These are phyloP conservation scores for Hephaestus fuliginosus DNA, from an alignment of 2,797 vertebrate species.

Conservation along the genomic window DNA sequence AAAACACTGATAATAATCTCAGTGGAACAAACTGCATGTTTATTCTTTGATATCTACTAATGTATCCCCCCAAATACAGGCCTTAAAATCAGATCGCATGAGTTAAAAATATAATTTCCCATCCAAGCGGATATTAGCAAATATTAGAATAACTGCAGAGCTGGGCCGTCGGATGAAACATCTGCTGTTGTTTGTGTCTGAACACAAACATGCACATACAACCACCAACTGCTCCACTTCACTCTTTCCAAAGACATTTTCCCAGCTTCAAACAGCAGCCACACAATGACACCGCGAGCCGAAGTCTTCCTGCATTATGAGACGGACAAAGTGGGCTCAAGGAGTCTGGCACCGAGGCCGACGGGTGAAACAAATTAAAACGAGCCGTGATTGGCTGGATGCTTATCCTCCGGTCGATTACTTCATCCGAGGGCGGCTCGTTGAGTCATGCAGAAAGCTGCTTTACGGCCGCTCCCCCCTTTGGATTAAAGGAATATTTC, in stretches of 20 bases:
- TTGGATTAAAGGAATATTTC: slow-evolving; percentile 83
- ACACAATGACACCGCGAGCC: slow-evolving; percentile 22
- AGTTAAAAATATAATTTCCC: background rate
- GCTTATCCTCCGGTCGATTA: slow-evolving; percentile 61
- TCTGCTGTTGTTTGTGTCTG: slow-evolving; percentile 38
- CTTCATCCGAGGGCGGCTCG: slow-evolving; percentile 51
- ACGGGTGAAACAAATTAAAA: slow-evolving; percentile 62
- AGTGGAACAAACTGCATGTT: background rate
- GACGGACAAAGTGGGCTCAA: slow-evolving; percentile 18
- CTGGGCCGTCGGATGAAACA: slow-evolving; percentile 8
- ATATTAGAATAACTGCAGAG: background rate
- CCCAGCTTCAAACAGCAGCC: background rate
- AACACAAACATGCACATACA: slow-evolving; percentile 13
- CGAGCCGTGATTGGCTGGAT: slow-evolving; percentile 57
- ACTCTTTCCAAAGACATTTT: slow-evolving; percentile 6
- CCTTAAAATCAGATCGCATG: background rate
- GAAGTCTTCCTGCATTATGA: slow-evolving; percentile 7
- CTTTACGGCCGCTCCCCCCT: slow-evolving; percentile 54
- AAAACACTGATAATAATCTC: slow-evolving; percentile 1
- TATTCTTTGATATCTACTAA: background rate
- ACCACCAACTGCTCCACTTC: slow-evolving; percentile 2
- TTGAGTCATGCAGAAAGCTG: slow-evolving; percentile 67
- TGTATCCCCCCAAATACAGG: background rate
- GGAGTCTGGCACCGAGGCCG: slow-evolving; percentile 23
- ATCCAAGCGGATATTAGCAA: background rate